These are phyloP conservation scores for Scaptomyza flava DNA, from an alignment of 2,888 invertebrate species.

Conservation along the genomic window DNA sequence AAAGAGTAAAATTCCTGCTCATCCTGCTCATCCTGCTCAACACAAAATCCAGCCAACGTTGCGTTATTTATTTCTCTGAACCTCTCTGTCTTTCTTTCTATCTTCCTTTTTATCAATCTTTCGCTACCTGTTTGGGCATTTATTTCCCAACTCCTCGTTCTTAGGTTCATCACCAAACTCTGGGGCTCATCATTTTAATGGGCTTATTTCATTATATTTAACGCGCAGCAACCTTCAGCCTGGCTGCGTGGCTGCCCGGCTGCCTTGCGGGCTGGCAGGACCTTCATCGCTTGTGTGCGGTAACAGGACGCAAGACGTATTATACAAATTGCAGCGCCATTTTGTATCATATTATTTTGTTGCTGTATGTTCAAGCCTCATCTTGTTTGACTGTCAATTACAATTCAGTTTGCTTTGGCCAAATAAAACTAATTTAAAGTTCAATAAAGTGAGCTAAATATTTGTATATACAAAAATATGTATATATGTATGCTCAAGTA, in stretches of 20 bases:
- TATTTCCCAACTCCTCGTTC: not conserved
- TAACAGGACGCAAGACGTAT: constrained; percentile 34
- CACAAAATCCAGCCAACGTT: too few relatives aligned
- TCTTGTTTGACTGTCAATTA: constrained; percentile 52
- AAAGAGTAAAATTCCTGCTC: too few relatives aligned
- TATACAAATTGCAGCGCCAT: constrained; percentile 59
- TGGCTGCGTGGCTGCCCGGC: not conserved
- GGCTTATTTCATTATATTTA: constrained; percentile 75
- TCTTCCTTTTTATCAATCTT: too few relatives aligned
- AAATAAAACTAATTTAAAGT: constrained; percentile 79
- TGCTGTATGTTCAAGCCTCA: constrained; percentile 8
- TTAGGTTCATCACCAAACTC: constrained; percentile 5
- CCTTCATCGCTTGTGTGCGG: too few relatives aligned
- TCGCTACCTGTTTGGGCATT: not conserved
- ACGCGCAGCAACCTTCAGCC: constrained; percentile 34
- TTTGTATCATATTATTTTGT: constrained; percentile 35
- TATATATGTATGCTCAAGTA: not conserved
- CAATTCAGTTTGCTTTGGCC: constrained; percentile 56
- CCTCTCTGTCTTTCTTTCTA: too few relatives aligned
- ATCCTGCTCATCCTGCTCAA: too few relatives aligned
- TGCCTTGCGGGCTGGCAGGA: not conserved
- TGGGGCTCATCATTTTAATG: constrained; percentile 70
- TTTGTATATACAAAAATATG: constrained; percentile 5
- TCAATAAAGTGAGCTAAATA: constrained; percentile 63
- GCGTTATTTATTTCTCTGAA: too few relatives aligned